A percentile compares a stretch with the other conserved stretches of the same genome.
Evolutionary conservation across 2,797 vertebrate species (phyloP).

Genomic region (Anomalospiza imberbis): DNA sequence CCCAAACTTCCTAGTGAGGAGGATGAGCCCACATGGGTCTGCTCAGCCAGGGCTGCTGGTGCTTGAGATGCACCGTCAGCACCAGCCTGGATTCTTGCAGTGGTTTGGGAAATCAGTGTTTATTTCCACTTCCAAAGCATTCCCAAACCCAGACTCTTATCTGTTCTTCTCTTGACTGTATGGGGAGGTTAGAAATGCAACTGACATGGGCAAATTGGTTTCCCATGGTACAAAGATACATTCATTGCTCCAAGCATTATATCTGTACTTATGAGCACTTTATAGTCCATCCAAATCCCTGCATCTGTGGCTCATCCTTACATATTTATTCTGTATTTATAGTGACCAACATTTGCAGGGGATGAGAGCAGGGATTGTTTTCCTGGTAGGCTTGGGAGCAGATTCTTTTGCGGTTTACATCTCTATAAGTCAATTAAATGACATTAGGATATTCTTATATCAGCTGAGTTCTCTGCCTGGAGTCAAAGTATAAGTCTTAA

Average conservation of each 20-base stretch:
- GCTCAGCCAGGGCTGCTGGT: background rate
- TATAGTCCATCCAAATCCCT: background rate
- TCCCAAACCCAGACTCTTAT: background rate
- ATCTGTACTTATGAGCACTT: background rate
- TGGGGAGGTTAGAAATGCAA: accelerated
- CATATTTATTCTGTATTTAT: conserved; percentile 8
- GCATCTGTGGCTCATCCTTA: background rate
- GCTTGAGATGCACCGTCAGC: background rate
- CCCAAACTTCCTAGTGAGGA: background rate
- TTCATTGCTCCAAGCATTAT: background rate
- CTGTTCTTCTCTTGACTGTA: background rate
- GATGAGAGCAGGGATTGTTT: background rate
- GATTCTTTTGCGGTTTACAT: conserved; percentile 6
- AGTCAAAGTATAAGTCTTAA: conserved; percentile 12
- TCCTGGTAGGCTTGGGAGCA: background rate
- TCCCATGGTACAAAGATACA: background rate
- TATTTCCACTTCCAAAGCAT: background rate
- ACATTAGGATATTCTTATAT: conserved; percentile 50
- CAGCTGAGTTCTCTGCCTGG: background rate
- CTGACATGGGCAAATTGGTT: background rate
- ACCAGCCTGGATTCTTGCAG: background rate
- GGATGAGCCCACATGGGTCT: accelerated
- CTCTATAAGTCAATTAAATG: conserved; percentile 50
- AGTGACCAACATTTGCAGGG: background rate
- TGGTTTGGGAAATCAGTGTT: background rate